Evolutionary conservation across 1,140 invertebrate genomes (phyloP).

Genomic region (Orchesella cincta): DNA sequence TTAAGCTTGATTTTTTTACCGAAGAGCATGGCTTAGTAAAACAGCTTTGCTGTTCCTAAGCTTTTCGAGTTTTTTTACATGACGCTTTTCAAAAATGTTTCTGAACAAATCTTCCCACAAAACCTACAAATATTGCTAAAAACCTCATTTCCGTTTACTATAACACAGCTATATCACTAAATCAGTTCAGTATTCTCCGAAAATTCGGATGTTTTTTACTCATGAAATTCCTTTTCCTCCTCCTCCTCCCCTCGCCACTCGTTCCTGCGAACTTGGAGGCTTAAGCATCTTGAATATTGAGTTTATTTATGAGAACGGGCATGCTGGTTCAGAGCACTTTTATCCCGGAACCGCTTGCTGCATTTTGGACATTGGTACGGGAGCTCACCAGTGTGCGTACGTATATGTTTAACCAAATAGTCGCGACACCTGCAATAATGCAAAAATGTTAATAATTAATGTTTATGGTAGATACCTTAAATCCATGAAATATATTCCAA

Average conservation of each 20-base stretch:
- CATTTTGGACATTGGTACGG: slow-evolving; percentile 46
- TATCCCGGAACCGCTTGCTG: slow-evolving; percentile 46
- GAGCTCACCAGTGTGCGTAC: slow-evolving; percentile 48
- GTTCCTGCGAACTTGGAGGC: no score
- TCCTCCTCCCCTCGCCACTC: no score
- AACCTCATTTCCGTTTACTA: slow-evolving; percentile 21
- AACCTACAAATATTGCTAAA: slow-evolving; percentile 26
- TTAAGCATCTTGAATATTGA: slow-evolving; percentile 20
- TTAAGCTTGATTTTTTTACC: slow-evolving; percentile 5
- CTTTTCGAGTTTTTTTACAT: neutral
- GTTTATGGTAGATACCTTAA: neutral
- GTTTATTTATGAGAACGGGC: slow-evolving; percentile 45
- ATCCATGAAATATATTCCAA: neutral
- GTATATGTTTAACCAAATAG: slow-evolving; percentile 47
- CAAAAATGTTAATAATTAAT: neutral
- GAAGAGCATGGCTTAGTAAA: neutral
- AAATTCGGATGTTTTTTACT: slow-evolving; percentile 22
- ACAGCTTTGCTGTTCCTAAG: neutral
- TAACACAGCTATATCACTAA: slow-evolving; percentile 30
- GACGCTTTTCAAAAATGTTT: neutral
- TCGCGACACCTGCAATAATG: slow-evolving; percentile 34
- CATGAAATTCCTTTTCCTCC: neutral
- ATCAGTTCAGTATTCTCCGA: slow-evolving; percentile 28
- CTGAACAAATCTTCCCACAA: slow-evolving; percentile 24
- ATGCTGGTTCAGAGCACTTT: slow-evolving; percentile 46